phyloP scores from a whole-genome alignment of 2,113 vertebrate genomes.

The Cromileptes altivelis region DNA sequence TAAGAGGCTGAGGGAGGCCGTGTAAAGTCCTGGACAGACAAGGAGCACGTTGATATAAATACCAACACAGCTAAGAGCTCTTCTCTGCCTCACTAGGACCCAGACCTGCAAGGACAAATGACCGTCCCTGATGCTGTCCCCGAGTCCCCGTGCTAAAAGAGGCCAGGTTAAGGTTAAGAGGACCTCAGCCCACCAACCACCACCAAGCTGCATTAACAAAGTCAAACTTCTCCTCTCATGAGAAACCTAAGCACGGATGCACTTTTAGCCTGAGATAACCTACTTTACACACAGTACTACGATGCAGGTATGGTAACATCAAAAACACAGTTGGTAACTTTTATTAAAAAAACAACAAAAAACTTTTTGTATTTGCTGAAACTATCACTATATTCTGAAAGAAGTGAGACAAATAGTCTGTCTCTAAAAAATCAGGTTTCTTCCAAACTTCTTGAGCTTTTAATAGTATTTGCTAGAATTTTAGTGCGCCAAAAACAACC shows the following conservation, averaged over 20 bases:
- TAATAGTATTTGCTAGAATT: too few relatives aligned
- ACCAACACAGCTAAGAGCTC: constrained; percentile 74
- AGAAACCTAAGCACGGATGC: constrained; percentile 40
- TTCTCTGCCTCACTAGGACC: constrained; percentile 72
- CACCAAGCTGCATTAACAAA: constrained; percentile 60
- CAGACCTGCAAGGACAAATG: constrained; percentile 78
- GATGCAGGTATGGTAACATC: constrained; percentile 1
- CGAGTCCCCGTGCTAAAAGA: constrained; percentile 71
- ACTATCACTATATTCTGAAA: too few relatives aligned
- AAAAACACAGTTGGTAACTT: too few relatives aligned
- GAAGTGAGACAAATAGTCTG: too few relatives aligned
- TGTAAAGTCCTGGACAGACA: constrained; percentile 63
- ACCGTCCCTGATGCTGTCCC: constrained; percentile 70
- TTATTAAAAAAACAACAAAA: too few relatives aligned
- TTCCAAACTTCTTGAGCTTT: too few relatives aligned
- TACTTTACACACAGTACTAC: constrained; percentile 45
- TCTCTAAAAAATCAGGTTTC: too few relatives aligned
- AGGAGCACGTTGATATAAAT: constrained; percentile 77
- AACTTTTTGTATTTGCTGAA: too few relatives aligned
- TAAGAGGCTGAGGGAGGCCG: constrained; percentile 65
- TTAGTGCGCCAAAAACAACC: too few relatives aligned
- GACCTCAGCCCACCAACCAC: constrained; percentile 53
- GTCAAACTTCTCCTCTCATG: constrained; percentile 66
- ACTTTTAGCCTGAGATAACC: constrained; percentile 59
- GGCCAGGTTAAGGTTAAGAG: constrained; percentile 77